phyloP scores from a whole-genome alignment of 35 echinoderm and acorn worm species.

The Lytechinus variegatus region DNA sequence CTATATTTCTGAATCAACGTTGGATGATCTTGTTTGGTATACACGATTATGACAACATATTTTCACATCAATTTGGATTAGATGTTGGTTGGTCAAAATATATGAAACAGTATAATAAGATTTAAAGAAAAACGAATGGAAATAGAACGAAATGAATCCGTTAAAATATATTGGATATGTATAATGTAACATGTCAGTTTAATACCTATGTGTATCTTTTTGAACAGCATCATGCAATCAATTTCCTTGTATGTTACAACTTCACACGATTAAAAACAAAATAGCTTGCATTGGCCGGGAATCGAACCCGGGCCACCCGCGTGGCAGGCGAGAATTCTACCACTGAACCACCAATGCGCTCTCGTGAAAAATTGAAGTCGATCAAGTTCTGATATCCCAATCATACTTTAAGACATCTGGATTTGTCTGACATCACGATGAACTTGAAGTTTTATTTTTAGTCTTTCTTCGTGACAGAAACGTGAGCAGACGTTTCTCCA shows the following conservation, averaged over 20 bases:
- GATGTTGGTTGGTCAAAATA: too few species aligned
- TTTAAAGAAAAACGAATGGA: too few species aligned
- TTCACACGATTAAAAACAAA: slow-evolving; percentile 1
- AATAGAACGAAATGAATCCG: neutral
- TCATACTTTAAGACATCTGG: neutral
- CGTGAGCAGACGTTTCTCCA: neutral
- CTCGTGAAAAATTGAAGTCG: neutral
- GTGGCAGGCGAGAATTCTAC: slow-evolving; percentile 93
- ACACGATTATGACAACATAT: too few species aligned
- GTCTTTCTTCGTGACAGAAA: neutral
- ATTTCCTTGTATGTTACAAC: too few species aligned
- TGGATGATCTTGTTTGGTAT: too few species aligned
- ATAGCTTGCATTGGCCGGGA: slow-evolving; percentile 73
- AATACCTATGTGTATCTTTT: neutral
- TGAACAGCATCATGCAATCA: too few species aligned
- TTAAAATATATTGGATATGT: neutral
- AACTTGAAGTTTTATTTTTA: neutral
- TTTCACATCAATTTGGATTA: too few species aligned
- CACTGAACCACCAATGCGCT: slow-evolving; percentile 87
- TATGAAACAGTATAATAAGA: too few species aligned
- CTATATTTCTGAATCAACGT: too few species aligned
- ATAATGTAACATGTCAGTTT: neutral
- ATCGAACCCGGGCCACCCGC: slow-evolving; percentile 86
- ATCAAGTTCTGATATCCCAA: neutral
- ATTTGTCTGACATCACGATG: neutral